A percentile compares a stretch with the other conserved stretches of the same genome.
Evolutionary conservation across 2,113 vertebrate genomes (phyloP).

Genomic region (Takifugu bimaculatus): DNA sequence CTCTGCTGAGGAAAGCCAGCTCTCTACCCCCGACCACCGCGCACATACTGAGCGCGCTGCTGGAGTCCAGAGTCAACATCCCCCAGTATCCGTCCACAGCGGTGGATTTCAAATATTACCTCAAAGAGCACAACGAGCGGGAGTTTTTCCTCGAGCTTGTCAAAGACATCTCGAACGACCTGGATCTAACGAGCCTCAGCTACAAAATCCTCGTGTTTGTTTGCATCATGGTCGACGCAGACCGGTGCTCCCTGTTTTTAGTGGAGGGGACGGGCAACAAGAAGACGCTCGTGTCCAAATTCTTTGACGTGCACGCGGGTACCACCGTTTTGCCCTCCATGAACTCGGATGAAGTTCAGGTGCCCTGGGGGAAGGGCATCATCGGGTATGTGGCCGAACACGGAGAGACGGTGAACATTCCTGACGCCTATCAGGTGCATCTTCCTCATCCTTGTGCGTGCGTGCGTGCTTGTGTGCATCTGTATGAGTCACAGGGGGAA

Average conservation of each 20-base stretch:
- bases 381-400: conserved; percentile 97
- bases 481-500: conserved; percentile 31
- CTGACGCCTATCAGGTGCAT: conserved; percentile 96
- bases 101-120: conserved; percentile 94
- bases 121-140: conserved; percentile 90
- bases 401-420: conserved; percentile 95
- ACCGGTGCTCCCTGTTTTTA: conserved; percentile 92
- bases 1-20: conserved; percentile 92
- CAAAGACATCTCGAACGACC: conserved; percentile 98
- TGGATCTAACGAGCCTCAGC: conserved; percentile 93
- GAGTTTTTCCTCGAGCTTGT: conserved; percentile 98
- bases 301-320: conserved; percentile 96
- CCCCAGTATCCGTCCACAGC: conserved; percentile 94
- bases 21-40: conserved; percentile 93
- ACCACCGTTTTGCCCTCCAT: conserved; percentile 88
- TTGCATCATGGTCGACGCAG: conserved; percentile 96
- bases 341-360: conserved; percentile 93
- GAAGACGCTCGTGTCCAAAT: conserved; percentile 94
- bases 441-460: conserved; percentile 40
- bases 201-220: conserved; percentile 97
- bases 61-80: conserved; percentile 96
- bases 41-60: conserved; percentile 92
- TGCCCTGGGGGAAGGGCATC: conserved; percentile 98
- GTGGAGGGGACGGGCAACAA: conserved; percentile 90
- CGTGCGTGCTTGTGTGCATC: conserved; percentile 24